Evolutionary conservation across 2,888 invertebrate genomes (phyloP), one percentile per base, ranked within the genome.

Genomic region (Stenurella melanura): DNA sequence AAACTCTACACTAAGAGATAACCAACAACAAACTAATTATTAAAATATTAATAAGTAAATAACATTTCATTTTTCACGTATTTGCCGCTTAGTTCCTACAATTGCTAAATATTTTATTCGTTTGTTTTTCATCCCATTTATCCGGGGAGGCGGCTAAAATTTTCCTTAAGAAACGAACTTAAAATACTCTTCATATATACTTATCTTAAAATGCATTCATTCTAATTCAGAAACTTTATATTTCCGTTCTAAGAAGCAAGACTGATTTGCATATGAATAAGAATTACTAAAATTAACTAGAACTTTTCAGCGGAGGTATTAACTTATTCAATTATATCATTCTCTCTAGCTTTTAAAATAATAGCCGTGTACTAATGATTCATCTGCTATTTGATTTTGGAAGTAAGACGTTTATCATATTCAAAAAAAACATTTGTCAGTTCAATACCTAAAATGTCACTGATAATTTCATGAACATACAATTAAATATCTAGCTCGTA

Each of bases 191-290:
- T 72, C 58, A 63, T 61, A 42, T 72, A 72, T 72, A 72, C 63
- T 72, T 72, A 63, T 63, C 61, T 72, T 63, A 26, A 30, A 18
- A 19, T 67, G 60, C 72, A 58, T 70, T 72, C 72, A 63, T 54
- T 72, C 72, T 60, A 61, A 63, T 72, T 72, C 72, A 72, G 63
- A 72, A 72, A 72, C 72, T 72, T 72, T 63, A 63, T 72, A 72
- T 72, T 72, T 72, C 72, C 72, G 72, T 63, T 54, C 17, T 42
- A 70, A 71, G 77, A 67, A 70, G 67, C 77, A 19, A 15, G 71
- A n/a, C 66, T 71, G 56, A 70, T 77, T 74, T 74, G 58, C 77
- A 77, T 77, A 71, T 77, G 77, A 77, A 77, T 73, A 66, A 30
- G 73, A 69, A 58, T 77, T 70, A 71, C 74, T 74, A 30, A 38